Conservation (phyloP, 2,797 vertebrate species). For the Neosalanx taihuensis region DNA sequence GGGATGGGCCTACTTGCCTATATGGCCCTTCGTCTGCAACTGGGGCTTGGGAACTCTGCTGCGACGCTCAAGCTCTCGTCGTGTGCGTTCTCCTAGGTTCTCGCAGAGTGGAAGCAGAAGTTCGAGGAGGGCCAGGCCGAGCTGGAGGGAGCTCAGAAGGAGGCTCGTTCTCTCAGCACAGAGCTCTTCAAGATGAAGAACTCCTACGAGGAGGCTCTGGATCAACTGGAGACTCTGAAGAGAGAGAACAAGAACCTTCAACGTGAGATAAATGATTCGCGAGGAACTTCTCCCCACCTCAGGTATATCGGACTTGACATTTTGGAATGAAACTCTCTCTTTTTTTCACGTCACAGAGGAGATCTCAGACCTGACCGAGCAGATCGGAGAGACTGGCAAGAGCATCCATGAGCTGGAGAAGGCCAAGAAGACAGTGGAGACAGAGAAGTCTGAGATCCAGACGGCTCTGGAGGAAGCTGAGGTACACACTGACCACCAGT, state of each 20-base stretch:
- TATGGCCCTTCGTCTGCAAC: no score
- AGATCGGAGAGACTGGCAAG: constrained; percentile 83
- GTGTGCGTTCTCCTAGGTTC: constrained; percentile 18
- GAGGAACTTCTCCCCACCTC: no score
- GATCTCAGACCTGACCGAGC: constrained; percentile 83
- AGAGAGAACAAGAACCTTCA: constrained; percentile 79
- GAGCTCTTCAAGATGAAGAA: constrained; percentile 82
- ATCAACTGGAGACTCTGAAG: constrained; percentile 76
- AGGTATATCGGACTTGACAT: no score
- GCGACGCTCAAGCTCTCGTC: no score
- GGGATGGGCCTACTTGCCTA: no score
- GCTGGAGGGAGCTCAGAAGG: constrained; percentile 75
- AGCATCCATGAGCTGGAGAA: constrained; percentile 87
- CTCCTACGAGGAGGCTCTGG: constrained; percentile 77
- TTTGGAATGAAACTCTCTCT: no score
- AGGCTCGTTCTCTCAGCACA: constrained; percentile 71
- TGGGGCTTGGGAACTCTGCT: no score
- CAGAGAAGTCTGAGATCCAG: constrained; percentile 82
- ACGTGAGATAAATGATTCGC: constrained; percentile 19
- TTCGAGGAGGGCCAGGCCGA: constrained; percentile 76
- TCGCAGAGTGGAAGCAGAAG: constrained; percentile 78
- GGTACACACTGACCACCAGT: constrained; percentile 57
- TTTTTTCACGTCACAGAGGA: no score
- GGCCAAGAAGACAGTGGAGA: constrained; percentile 79
- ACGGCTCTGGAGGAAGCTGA: constrained; percentile 86